Evolutionary conservation across 2,888 invertebrate species (phyloP), one percentile per base, ranked within the genome.

Genomic region (Eulithis testata): DNA sequence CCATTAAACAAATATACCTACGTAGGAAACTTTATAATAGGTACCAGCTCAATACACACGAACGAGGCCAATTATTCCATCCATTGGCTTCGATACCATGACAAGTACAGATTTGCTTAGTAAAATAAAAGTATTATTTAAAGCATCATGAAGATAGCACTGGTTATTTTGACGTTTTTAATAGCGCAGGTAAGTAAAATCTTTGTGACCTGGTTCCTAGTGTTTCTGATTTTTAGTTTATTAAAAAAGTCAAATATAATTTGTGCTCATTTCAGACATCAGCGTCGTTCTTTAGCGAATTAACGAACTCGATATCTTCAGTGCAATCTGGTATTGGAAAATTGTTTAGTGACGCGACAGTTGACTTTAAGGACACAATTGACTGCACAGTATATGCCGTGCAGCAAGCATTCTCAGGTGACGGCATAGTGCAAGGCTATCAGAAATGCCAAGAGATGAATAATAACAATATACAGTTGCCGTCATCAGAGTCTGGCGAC

Each of bases 301-400:
- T 90, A 63, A 78, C 80, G 52, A 80, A 77, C 31, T 85, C 86
- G 9, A 76, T 90, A 69, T 73, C 75, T 12, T 80, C 87, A 2
- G 82, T 88, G 27, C 80, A 85, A 73, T 76, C 79, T 52, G 85
- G 84, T 74, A 84, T 90, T 70, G 86, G 83, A 53, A 88, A 83
- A 73, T 74, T 91, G 63, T 58, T 91, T n/a, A 82, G 73, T 66
- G 86, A 89, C 63, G 89, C 90, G 40, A 84, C 85, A 9, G 75
- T 78, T 44, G 91, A 91, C 70, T 81, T 90, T n/a, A 83, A 80
- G 68, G 85, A 85, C 36, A 87, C 88, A 2, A 81, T 89, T 37
- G 87, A 89, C 49, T 90, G 91, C 68, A 88, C 91, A 3, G 78
- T 91, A 67, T 76, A 86, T 45, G 87, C 89, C 0, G 83, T 91